Conservation (phyloP, 2,113 vertebrate species). For the mouse (Mus musculus) region GRCm39 chrX:57124501-57125000, state of each 20-base stretch:
- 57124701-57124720: not conserved
- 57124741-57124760: not conserved
- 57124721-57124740: not conserved
- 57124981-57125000: not conserved
- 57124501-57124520: slow-evolving; percentile 5
- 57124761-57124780: not conserved
- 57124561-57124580: not conserved
- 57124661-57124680: slow-evolving; percentile 39
- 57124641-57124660: not conserved
- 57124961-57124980: slow-evolving; percentile 38
- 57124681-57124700: not conserved
- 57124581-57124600: not conserved
- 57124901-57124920: not conserved
- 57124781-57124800: not conserved
- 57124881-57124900: not conserved
- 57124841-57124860: not conserved
- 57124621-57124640: not conserved
- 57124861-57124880: not conserved
- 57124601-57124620: not conserved
- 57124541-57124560: not conserved
- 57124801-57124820: not conserved
- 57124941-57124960: slow-evolving; percentile 10
- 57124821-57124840: not conserved
- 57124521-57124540: slow-evolving; percentile 6
- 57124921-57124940: slow-evolving; percentile 28